Base-by-base conservation (phyloP, 2,113 vertebrate genomes). In the Phaethornis superciliosus region DNA sequence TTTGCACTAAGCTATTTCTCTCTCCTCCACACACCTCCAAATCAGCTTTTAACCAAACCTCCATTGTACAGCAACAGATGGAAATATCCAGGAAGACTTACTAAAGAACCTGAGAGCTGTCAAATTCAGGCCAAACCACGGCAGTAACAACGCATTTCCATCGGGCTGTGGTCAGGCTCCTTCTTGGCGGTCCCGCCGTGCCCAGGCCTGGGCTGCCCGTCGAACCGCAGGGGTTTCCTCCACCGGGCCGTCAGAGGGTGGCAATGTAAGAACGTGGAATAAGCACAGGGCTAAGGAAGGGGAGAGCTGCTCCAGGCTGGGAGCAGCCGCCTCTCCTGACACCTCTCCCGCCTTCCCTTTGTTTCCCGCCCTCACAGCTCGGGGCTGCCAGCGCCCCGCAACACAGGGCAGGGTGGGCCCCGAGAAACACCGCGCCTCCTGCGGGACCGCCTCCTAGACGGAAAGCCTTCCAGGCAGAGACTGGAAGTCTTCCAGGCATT, bases 211-310 rank as follows among this genome's bases (percentile, higher is more conserved):
- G n/a, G 62, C 58, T 5, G 18, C 5, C 12, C 2, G 1, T 16
- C 0, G 9, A 32, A 47, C 4, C 5, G n/a, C 62, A 58, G 51
- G 22, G 68, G 35, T 89, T 95, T 74, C 68, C 88, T 97, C 81
- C 65, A 12, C 65, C 2, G 2, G n/a, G 7, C 69, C 84, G 95
- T 96, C 96, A 70, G 91, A 95, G 82, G 95, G 96, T 96, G 96
- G 96, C 96, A 94, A 96, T 94, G 44, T 96, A 95, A 77, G 94
- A 91, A 79, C 92, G 85, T 40, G 33, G 7, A 94, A 94, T 17
- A 35, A 91, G 27, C 84, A 55, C 58, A 37, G 1, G 28, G 65
- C 26, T 68, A 63, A n/a, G 64, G 51, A 81, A 26, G 1, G 3
- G n/a, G 9, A 20, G 52, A 20, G 52, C 55, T 64, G 69, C 76